Evolutionary conservation across 2,797 vertebrate genomes (phyloP), one percentile per base, ranked within the genome.

Genomic region (Hippocampus kuda): DNA sequence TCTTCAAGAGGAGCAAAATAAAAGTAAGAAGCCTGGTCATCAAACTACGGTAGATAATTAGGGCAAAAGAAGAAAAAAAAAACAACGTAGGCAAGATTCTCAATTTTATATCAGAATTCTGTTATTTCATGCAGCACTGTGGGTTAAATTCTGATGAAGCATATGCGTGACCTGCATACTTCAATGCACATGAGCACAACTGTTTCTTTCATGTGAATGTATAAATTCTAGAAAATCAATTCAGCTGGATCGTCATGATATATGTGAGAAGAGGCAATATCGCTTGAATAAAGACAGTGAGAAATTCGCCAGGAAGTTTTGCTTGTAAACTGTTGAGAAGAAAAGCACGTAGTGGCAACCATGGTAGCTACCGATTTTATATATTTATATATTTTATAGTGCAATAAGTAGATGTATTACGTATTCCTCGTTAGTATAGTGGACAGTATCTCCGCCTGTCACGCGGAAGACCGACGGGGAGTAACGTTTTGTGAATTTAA

Each of bases 171-270:
- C 53, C 67, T 71, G 16, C 67, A 60, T 70, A 26, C 68, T 63
- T 80, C 66, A 53, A 2, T 46, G 24, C 16, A 10, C 48, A 59
- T 27, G 22, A 70, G 67, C 44, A 20, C 48, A 65, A 11, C 54
- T 83, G 66, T 79, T 80, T 71, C 62, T 24, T 70, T 74, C 51
- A 12, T 46, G 20, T 42, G 1, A 20, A 64, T 75, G 75, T 77
- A 49, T 77, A 74, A 73, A 77, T 68, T 79, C 69, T 77, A 79
- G 68, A 66, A 70, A 63, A 46, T 61, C 53, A 61, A 18, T 61
- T 61, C 2, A 9, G 16, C 42, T 16, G 44, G 65, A 53, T 54
- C 51, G 27, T 16, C 4, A 15, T 51, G 27, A 53, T 38, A 18
- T 9, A 30, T 54, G 27, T 53, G 46, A 53, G 49, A 67, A 54